These are phyloP conservation scores for Liposcelis brunnea DNA, from an alignment of 2,888 invertebrate species.

Conservation along the genomic window DNA sequence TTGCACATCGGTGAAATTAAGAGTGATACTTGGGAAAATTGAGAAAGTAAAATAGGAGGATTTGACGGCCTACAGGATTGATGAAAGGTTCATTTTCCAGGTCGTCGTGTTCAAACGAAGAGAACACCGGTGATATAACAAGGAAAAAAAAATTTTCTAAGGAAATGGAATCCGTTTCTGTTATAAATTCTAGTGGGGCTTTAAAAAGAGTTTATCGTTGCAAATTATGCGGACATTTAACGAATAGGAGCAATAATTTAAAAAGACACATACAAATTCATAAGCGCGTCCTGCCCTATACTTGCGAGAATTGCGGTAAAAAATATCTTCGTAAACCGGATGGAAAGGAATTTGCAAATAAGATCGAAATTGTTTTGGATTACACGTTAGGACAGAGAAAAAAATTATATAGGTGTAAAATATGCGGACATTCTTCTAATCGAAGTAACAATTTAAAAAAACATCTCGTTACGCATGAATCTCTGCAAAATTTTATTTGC, in stretches of 20 bases:
- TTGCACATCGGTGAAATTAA: no score
- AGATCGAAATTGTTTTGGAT: not conserved
- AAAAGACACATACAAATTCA: slow-evolving; percentile 9
- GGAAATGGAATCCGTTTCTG: slow-evolving; percentile 4
- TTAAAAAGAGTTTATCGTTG: slow-evolving; percentile 2
- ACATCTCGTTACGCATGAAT: not conserved
- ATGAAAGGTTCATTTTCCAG: slow-evolving; percentile 3
- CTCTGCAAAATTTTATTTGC: not conserved
- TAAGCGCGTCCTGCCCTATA: slow-evolving; percentile 2
- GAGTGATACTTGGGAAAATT: no score
- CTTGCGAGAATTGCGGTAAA: slow-evolving; percentile 9
- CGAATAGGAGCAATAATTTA: slow-evolving; percentile 20
- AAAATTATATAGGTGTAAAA: not conserved
- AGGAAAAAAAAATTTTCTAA: not conserved
- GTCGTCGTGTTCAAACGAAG: not conserved
- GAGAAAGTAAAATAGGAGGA: no score
- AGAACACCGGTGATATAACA: not conserved
- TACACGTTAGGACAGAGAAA: not conserved
- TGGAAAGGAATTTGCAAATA: not conserved
- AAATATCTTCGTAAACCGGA: not conserved
- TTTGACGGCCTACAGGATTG: no score
- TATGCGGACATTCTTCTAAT: slow-evolving; percentile 1
- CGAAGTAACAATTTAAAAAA: slow-evolving; percentile 6
- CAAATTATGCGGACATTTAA: slow-evolving; percentile 5
- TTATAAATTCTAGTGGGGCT: slow-evolving; percentile 1